Conservation (phyloP, 1,140 invertebrate species). For the Holcopasites calliopsidis region DNA sequence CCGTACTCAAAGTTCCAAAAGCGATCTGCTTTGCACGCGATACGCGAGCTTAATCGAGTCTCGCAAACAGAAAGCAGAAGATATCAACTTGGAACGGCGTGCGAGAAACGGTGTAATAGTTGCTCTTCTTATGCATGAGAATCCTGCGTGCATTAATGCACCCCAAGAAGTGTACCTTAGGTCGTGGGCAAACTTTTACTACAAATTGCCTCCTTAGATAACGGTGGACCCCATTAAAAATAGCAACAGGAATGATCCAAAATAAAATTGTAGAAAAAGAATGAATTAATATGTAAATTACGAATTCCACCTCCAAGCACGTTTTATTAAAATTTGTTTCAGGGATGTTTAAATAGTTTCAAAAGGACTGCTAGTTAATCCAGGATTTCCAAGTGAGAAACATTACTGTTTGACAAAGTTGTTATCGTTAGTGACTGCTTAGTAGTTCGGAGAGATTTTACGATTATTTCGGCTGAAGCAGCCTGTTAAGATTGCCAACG, state of each 20-base stretch:
- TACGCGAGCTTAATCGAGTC: not conserved
- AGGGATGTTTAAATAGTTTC: no score
- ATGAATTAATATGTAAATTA: no score
- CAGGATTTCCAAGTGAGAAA: no score
- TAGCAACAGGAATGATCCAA: not conserved
- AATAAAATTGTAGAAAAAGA: no score
- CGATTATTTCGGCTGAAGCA: not conserved
- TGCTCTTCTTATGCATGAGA: slow-evolving; percentile 15
- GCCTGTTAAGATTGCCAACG: not conserved
- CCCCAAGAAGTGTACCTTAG: not conserved
- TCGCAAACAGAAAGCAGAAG: not conserved
- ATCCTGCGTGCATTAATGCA: slow-evolving; percentile 10
- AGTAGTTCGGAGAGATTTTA: not conserved
- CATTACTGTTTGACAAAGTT: no score
- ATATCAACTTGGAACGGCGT: not conserved
- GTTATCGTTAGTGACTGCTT: not conserved
- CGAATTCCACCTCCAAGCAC: no score
- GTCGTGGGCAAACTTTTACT: not conserved
- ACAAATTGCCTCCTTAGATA: not conserved
- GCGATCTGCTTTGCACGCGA: not conserved
- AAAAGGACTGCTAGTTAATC: no score
- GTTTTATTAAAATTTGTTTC: no score
- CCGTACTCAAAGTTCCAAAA: not conserved
- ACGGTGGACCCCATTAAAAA: not conserved
- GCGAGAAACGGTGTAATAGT: not conserved